Evolutionary conservation across 2,888 invertebrate genomes (phyloP), one percentile per base, ranked within the genome.

Genomic region (Candidula unifasciata): DNA sequence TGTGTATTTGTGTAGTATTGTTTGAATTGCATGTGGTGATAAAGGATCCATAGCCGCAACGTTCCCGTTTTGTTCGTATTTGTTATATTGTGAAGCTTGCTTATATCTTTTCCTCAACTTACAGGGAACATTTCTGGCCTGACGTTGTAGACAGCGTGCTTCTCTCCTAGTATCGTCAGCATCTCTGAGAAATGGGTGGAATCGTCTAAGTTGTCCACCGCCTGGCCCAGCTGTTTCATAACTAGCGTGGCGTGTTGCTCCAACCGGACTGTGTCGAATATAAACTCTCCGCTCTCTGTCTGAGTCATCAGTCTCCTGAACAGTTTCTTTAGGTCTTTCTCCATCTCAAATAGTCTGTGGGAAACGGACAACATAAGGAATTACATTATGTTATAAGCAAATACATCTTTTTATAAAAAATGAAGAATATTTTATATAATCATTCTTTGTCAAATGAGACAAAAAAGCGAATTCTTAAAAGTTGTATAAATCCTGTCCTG

Each of bases 181-280:
- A 91, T 85, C 24, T 87, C 86, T 0, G 90, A 89, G 24, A 92
- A 89, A 54, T 89, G 87, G 0, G 88, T 86, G 73, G 91, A 90
- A 84, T 92, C 91, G 10, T 90, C 90, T 10, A 92, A 85, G 81
- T 91, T 90, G 77, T 92, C 92, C 1, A 92, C 92, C 0, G 92
- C 91, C 8, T 92, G 91, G 18, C 91, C 92, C 33, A 92, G 89
- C 3, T 91, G 90, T 78, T 91, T 91, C 92, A 92, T 92, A 57
- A 92, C 92, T 18, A 91, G 89, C n/a, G 82, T 85, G 82, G 86
- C 86, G 79, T 86, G 86, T 37, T 87, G 88, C 77, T 87, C 87
- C n/a, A 92, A 82, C 84, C 90, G 90, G 10, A 87, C 88, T 24
- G 90, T 88, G 83, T 91, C 90, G 77, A 89, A 89, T 33, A 88